Percentiles rank a stretch among this genome's conserved stretches.
Conservation (phyloP, 2,888 invertebrate species). For the Chrysopilus asiliformis region DNA sequence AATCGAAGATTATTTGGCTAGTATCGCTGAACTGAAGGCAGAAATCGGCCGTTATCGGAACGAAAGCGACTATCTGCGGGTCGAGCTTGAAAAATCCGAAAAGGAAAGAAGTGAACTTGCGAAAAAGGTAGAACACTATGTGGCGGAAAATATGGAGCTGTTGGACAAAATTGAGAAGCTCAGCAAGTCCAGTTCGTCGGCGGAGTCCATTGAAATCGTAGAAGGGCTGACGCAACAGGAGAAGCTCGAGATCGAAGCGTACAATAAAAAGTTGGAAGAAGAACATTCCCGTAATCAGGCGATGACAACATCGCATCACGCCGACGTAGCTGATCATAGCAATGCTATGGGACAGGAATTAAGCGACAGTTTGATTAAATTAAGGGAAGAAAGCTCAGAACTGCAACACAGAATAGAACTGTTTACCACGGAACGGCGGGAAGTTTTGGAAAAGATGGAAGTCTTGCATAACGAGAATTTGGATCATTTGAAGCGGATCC, state of each 20-base stretch:
- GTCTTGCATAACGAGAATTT: conserved; percentile 47
- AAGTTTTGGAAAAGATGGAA: conserved; percentile 56
- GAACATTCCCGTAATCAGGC: conserved; percentile 10
- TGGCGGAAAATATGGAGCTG: conserved; percentile 61
- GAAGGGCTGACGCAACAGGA: conserved; percentile 57
- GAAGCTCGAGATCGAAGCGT: conserved; percentile 53
- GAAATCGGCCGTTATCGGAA: conserved; percentile 39
- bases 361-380: conserved; percentile 43
- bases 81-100: conserved; percentile 42
- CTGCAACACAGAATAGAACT: conserved; percentile 52
- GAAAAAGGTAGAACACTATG: conserved; percentile 48
- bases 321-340: conserved; percentile 13
- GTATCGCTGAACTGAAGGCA: conserved; percentile 35
- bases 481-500: conserved; percentile 38
- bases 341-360: conserved; percentile 33
- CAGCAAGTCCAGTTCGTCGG: conserved; percentile 55
- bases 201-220: conserved; percentile 63
- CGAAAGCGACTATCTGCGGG: conserved; percentile 42
- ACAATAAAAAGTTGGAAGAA: conserved; percentile 39
- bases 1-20: conserved; percentile 39
- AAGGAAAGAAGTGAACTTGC: conserved; percentile 47
- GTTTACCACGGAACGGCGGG: conserved; percentile 53
- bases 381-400: conserved; percentile 51
- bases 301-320: conserved; percentile 11
- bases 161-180: conserved; percentile 59